Conservation (phyloP, 2,113 vertebrate genomes). For the Dinomys branickii region DNA sequence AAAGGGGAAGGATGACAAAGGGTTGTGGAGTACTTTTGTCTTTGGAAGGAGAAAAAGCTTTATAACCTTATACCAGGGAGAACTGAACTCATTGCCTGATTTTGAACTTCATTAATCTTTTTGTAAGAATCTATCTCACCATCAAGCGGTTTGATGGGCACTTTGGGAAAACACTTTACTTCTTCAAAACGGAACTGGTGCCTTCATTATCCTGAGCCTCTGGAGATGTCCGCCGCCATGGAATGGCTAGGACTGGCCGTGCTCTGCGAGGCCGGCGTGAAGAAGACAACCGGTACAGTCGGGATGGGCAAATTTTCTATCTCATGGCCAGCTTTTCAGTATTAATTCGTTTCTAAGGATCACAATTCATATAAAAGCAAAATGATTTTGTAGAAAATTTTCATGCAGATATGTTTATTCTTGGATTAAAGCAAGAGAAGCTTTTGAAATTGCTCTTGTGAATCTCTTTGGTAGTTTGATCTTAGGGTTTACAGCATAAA, state of each 20-base stretch:
- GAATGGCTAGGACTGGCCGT: not conserved
- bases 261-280: not conserved
- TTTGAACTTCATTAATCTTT: slow-evolving; percentile 69
- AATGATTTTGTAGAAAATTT: slow-evolving; percentile 19
- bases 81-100: slow-evolving; percentile 23
- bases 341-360: slow-evolving; percentile 12
- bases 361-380: not conserved
- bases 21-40: not conserved
- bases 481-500: slow-evolving; percentile 21
- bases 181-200: slow-evolving; percentile 6
- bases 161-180: slow-evolving; percentile 43
- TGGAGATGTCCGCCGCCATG: not conserved
- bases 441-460: slow-evolving; percentile 14
- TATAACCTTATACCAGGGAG: not conserved
- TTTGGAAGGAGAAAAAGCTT: slow-evolving; percentile 47
- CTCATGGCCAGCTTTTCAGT: not conserved
- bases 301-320: not conserved
- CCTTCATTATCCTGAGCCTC: not conserved
- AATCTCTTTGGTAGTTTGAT: slow-evolving; percentile 3
- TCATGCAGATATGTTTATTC: slow-evolving; percentile 7
- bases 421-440: slow-evolving; percentile 13
- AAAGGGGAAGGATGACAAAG: slow-evolving; percentile 36
- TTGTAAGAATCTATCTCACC: slow-evolving; percentile 43
- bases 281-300: not conserved
- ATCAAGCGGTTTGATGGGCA: slow-evolving; percentile 33